Conservation (phyloP, 2,113 vertebrate genomes). For the Corvus hawaiiensis region DNA sequence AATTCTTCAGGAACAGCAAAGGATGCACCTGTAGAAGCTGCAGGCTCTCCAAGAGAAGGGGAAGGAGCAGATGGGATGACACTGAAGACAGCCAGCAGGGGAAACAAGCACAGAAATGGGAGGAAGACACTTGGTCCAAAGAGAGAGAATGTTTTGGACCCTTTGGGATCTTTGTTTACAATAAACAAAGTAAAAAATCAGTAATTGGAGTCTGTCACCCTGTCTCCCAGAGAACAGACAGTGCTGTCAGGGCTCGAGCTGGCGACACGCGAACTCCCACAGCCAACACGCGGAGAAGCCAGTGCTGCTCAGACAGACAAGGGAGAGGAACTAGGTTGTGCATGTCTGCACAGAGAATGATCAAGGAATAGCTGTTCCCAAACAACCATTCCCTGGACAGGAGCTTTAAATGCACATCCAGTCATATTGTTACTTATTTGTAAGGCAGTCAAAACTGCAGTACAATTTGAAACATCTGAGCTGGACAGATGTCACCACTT, state of each 20-base stretch:
- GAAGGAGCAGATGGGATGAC: neutral
- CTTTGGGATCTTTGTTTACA: neutral
- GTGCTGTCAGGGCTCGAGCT: neutral
- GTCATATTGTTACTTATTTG: neutral
- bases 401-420: neutral
- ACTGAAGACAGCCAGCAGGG: neutral
- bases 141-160: neutral
- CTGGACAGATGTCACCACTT: neutral
- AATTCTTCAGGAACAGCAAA: neutral
- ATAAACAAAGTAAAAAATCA: neutral
- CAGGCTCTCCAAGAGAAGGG: neutral
- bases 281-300: neutral
- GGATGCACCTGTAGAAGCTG: neutral
- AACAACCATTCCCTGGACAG: neutral
- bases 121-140: neutral
- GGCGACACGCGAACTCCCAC: rapidly evolving
- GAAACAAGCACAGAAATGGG: neutral
- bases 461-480: neutral
- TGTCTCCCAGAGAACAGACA: neutral
- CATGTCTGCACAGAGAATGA: neutral
- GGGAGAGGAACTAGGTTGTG: neutral
- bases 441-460: neutral
- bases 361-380: neutral
- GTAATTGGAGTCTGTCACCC: neutral
- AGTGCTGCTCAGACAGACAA: neutral